Evolutionary conservation across 2,113 vertebrate species (phyloP).

Genomic region (Hippocampus comes): DNA sequence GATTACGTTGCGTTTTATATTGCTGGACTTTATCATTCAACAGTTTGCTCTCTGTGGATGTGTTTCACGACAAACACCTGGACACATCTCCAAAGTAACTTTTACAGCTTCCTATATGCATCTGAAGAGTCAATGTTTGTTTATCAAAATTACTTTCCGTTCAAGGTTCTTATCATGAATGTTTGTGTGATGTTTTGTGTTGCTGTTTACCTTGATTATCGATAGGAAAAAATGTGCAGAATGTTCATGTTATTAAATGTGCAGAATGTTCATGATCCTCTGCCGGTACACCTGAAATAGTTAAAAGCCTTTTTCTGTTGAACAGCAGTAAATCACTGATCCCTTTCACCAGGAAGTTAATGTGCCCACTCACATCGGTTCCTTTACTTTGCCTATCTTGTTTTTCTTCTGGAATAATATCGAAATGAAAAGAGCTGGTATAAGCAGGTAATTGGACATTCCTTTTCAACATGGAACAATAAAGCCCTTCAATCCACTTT

Average conservation of each 20-base stretch:
- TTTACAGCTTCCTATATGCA: neutral
- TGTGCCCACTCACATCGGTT: neutral
- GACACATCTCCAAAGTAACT: neutral
- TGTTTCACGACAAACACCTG: neutral
- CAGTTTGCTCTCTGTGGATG: neutral
- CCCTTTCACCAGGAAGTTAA: neutral
- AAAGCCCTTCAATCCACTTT: neutral
- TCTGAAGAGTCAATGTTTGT: neutral
- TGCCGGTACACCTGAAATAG: neutral
- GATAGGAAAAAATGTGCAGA: neutral
- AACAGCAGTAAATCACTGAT: neutral
- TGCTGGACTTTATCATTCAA: neutral
- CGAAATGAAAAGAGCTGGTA: neutral
- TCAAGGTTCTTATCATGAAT: neutral
- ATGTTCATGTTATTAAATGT: neutral
- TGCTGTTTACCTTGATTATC: neutral
- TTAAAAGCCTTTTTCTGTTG: neutral
- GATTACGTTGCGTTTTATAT: neutral
- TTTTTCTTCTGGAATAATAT: slow-evolving; percentile 1
- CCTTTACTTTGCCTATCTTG: neutral
- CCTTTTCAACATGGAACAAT: neutral
- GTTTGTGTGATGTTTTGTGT: neutral
- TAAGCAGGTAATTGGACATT: neutral
- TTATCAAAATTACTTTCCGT: neutral
- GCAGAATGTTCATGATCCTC: too few species aligned